phyloP scores from a whole-genome alignment of 2,888 invertebrate genomes.

The Gryllus longicercus region DNA sequence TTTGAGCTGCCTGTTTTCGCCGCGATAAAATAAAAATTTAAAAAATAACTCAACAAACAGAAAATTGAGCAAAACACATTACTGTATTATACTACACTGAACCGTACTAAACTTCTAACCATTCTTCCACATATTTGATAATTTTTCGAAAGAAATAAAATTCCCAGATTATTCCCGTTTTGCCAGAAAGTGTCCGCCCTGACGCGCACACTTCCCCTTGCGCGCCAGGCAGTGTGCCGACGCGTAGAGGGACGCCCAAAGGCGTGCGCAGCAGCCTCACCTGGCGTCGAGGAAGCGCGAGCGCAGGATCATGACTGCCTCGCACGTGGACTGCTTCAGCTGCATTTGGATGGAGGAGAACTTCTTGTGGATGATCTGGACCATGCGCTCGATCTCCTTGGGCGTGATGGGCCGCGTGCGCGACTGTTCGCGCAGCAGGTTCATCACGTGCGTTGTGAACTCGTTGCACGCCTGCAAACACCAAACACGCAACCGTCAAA shows the following conservation, averaged over 20 bases:
- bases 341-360: slow-evolving; percentile 98
- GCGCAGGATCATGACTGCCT: slow-evolving; percentile 98
- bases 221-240: neutral
- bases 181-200: no score
- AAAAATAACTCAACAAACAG: no score
- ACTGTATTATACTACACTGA: no score
- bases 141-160: no score
- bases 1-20: no score
- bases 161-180: no score
- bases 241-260: neutral
- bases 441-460: slow-evolving; percentile 99
- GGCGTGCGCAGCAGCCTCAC: slow-evolving; percentile 44
- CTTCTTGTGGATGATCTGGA: slow-evolving; percentile 97
- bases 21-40: no score
- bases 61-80: no score
- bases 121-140: no score
- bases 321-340: slow-evolving; percentile 98
- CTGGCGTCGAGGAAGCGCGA: slow-evolving; percentile 73
- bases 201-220: no score
- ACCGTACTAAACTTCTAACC: no score
- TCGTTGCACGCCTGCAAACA: slow-evolving; percentile 87
- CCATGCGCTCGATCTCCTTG: slow-evolving; percentile 99
- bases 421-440: slow-evolving; percentile 91
- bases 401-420: slow-evolving; percentile 97
- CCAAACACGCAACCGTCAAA: no score